Conservation (phyloP, 1,140 invertebrate genomes). For the Holotrichia oblita region DNA sequence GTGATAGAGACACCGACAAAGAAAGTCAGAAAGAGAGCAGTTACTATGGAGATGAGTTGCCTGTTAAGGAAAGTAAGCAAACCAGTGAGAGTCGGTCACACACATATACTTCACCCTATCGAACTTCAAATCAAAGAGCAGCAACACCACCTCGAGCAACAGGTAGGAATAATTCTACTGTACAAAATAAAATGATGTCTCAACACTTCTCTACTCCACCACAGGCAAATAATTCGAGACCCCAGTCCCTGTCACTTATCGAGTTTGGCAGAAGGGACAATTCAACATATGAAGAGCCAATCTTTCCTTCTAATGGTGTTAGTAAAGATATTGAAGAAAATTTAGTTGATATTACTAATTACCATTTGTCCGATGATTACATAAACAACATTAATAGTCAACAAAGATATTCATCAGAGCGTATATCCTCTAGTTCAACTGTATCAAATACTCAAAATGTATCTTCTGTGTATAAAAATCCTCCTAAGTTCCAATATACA, state of each 20-base stretch:
- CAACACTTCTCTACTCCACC: constrained; percentile 4
- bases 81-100: not conserved
- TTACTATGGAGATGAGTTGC: constrained; percentile 23
- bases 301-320: not conserved
- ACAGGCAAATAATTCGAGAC: constrained; percentile 6
- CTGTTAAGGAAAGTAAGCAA: constrained; percentile 31
- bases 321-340: not conserved
- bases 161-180: not conserved
- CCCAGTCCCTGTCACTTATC: not conserved
- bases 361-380: not conserved
- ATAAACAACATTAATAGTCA: not conserved
- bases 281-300: not conserved
- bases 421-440: not conserved
- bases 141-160: not conserved
- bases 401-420: not conserved
- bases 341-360: not conserved
- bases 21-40: constrained; percentile 15
- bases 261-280: not conserved
- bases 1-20: constrained; percentile 11
- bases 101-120: not conserved
- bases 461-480: not conserved
- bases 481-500: not conserved
- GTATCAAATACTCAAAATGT: not conserved
- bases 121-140: constrained; percentile 17
- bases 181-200: not conserved